These are phyloP conservation scores for Ditula angustiorana DNA, from an alignment of 2,888 invertebrate genomes.

Conservation along the genomic window DNA sequence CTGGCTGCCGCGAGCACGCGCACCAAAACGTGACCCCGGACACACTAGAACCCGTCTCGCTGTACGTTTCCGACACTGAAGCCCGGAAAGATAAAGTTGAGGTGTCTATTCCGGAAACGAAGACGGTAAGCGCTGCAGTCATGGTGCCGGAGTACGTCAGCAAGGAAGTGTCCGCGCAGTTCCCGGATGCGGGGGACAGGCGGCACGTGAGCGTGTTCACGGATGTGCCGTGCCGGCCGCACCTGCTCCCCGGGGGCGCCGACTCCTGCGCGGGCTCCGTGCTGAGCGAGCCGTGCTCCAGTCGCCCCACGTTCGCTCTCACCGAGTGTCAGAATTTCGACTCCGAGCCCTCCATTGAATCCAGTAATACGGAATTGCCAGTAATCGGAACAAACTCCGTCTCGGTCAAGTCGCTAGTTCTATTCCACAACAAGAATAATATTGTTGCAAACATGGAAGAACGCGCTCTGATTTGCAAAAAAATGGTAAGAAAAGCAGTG, in stretches of 20 bases:
- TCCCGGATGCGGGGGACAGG: constrained; percentile 35
- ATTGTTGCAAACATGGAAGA: background rate
- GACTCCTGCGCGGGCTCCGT: background rate
- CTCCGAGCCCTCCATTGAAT: background rate
- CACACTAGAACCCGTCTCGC: background rate
- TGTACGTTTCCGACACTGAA: constrained; percentile 6
- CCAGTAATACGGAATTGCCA: background rate
- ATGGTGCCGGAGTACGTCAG: constrained; percentile 49
- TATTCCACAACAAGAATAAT: constrained; percentile 22
- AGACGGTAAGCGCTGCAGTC: constrained; percentile 22
- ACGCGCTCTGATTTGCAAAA: background rate
- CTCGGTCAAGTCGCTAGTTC: constrained; percentile 32
- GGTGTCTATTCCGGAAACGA: constrained; percentile 8
- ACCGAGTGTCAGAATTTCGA: background rate
- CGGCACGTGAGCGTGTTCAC: constrained; percentile 38
- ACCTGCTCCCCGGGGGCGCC: background rate
- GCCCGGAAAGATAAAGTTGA: constrained; percentile 16
- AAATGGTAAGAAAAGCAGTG: background rate
- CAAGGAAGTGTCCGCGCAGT: constrained; percentile 63
- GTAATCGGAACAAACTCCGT: constrained; percentile 15
- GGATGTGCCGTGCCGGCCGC: constrained; percentile 56
- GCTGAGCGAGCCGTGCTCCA: background rate
- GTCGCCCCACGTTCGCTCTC: background rate
- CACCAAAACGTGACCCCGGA: constrained; percentile 54
- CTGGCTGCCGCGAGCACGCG: constrained; percentile 33